Base-by-base conservation (phyloP, 2,888 invertebrate species). In the Nemapogon koenigi region DNA sequence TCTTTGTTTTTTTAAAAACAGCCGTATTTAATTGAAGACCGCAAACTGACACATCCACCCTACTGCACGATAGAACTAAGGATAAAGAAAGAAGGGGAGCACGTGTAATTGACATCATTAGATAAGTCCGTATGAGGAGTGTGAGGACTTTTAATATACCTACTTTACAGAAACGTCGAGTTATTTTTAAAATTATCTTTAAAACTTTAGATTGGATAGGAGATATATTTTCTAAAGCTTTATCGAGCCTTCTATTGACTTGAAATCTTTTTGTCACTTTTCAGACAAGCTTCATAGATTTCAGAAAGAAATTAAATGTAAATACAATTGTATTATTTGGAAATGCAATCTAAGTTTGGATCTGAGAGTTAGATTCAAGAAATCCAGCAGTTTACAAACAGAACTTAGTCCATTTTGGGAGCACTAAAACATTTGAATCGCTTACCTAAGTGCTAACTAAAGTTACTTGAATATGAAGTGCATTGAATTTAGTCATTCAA, bases 51-150 rank as follows among this genome's bases (percentile, higher is more conserved):
- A 10, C 22, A 7, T 33, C 19, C 19, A 33, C 33, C 33, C 33
- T 33, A 33, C 19, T n/a, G 14, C 13, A n/a, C 11, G 17, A 33
- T 33, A 33, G 33, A 19, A 14, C 17, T 19, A 19, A 33, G 33
- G 33, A 33, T 33, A 33, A 33, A 18, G 26, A 16, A 16, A 14
- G 35, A 16, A 35, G 16, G 27, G 37, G 2, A 13, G 37, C 37
- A 27, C 37, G 28, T 37, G 37, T 16, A 37, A 37, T 37, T 37
- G 37, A 37, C 37, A 37, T 37, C 37, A 37, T 37, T 37, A 37
- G 37, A 37, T 17, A 27, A 35, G 26, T 35, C 18, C 26, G 18
- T 35, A 16, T 11, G 10, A 13, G 35, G 35, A 7, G 27, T 33
- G 33, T 33, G 33, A 17, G 19, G 33, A 33, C n/a, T 33, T 19